A percentile compares a stretch with the other conserved stretches of the same genome.
Conservation (phyloP, 2,888 invertebrate genomes). For the Dryobotodes eremita region DNA sequence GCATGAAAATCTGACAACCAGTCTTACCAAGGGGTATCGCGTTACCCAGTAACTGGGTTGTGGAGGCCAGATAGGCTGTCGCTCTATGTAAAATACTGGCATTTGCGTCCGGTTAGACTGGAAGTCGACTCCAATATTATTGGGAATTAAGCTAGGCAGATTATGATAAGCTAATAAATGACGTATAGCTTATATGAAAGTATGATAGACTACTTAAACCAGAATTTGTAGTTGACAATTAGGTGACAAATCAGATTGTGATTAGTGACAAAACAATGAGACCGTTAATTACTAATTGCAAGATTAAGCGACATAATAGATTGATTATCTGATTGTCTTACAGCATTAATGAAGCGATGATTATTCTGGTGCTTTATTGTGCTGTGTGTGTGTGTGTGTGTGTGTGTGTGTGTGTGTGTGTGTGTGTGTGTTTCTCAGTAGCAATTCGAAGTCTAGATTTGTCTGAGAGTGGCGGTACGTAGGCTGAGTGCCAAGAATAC, state of each 20-base stretch:
- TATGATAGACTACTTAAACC: not conserved
- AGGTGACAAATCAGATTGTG: constrained; percentile 12
- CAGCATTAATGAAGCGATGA: constrained; percentile 30
- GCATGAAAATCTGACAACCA: not conserved
- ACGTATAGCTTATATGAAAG: not conserved
- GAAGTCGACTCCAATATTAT: not conserved
- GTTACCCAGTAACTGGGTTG: not conserved
- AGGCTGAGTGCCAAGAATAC: too few relatives aligned
- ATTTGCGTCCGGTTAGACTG: not conserved
- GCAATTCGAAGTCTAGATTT: too few relatives aligned
- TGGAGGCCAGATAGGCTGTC: not conserved
- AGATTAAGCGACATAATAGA: constrained; percentile 11
- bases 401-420: too few relatives aligned
- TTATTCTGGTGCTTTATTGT: too few relatives aligned
- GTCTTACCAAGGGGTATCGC: not conserved
- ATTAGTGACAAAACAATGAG: constrained; percentile 35
- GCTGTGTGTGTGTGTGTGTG: too few relatives aligned
- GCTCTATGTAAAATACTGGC: not conserved
- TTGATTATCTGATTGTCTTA: constrained; percentile 36
- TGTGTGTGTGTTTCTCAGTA: too few relatives aligned
- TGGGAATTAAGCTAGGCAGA: not conserved
- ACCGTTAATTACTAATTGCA: constrained; percentile 33
- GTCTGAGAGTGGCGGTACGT: too few relatives aligned
- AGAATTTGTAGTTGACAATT: not conserved
- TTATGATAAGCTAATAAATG: not conserved